Conservation (phyloP, 2,888 invertebrate species). For the Eupeodes luniger region DNA sequence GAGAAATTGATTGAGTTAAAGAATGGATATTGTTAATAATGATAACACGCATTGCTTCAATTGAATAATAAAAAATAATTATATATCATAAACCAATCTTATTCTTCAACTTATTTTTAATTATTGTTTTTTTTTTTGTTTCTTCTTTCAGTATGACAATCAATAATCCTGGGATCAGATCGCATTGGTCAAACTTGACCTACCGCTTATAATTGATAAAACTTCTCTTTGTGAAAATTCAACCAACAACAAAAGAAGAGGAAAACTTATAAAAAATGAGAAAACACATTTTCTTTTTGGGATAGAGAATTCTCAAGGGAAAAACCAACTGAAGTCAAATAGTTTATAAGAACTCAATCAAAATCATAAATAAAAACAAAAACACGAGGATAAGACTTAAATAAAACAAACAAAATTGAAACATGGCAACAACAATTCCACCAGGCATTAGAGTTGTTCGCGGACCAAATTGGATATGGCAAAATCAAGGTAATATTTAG, state of each 20-base stretch:
- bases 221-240: constrained; percentile 19
- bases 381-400: constrained; percentile 13
- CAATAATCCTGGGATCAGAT: neutral
- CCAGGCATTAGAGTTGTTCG: constrained; percentile 91
- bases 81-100: neutral
- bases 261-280: constrained; percentile 56
- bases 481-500: constrained; percentile 86
- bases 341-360: constrained; percentile 11
- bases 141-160: constrained; percentile 56
- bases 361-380: neutral
- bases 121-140: constrained; percentile 11
- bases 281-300: constrained; percentile 55
- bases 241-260: neutral
- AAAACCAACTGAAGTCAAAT: constrained; percentile 38
- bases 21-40: neutral
- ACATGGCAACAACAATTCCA: constrained; percentile 84
- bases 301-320: constrained; percentile 5
- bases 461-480: constrained; percentile 94
- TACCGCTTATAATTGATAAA: constrained; percentile 36
- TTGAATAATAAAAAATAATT: neutral
- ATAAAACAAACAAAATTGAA: constrained; percentile 23
- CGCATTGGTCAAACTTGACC: neutral
- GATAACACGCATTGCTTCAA: neutral
- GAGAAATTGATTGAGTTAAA: neutral
- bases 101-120: neutral